These are phyloP conservation scores for Mechanitis messenoides DNA, from an alignment of 2,888 invertebrate genomes.

Conservation along the genomic window DNA sequence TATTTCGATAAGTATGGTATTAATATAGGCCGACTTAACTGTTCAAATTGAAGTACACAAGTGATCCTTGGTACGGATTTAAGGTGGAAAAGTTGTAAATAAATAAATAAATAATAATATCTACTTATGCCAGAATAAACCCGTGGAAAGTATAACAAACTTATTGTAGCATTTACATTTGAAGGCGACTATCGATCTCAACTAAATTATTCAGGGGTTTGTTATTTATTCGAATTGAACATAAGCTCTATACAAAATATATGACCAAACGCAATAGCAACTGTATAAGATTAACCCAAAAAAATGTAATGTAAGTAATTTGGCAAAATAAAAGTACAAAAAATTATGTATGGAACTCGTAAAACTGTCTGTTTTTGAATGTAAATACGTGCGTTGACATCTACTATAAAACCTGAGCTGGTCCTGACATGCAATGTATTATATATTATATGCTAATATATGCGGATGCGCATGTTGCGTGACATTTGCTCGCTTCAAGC, in stretches of 20 bases:
- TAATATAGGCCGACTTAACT: too few species aligned
- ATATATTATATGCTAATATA: not conserved
- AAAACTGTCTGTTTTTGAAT: not conserved
- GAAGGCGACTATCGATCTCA: slow-evolving; percentile 27
- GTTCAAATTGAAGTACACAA: too few species aligned
- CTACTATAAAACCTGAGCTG: not conserved
- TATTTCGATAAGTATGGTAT: too few species aligned
- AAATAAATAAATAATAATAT: too few species aligned
- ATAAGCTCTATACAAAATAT: slow-evolving; percentile 23
- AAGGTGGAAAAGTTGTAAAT: too few species aligned
- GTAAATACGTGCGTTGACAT: slow-evolving; percentile 5
- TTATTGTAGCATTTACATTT: slow-evolving; percentile 2
- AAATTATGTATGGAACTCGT: too few species aligned
- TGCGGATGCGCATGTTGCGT: slow-evolving; percentile 3
- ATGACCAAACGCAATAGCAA: not conserved
- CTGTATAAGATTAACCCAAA: not conserved
- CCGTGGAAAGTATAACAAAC: not conserved
- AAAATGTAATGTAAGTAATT: too few species aligned
- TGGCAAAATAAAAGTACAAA: too few species aligned
- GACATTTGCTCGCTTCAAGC: not conserved
- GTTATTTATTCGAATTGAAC: slow-evolving; percentile 26
- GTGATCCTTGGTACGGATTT: too few species aligned
- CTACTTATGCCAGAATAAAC: not conserved
- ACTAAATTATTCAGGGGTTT: slow-evolving; percentile 33
- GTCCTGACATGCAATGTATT: not conserved